phyloP scores from a whole-genome alignment of 2,888 invertebrate genomes.

The Parnassius orleans region DNA sequence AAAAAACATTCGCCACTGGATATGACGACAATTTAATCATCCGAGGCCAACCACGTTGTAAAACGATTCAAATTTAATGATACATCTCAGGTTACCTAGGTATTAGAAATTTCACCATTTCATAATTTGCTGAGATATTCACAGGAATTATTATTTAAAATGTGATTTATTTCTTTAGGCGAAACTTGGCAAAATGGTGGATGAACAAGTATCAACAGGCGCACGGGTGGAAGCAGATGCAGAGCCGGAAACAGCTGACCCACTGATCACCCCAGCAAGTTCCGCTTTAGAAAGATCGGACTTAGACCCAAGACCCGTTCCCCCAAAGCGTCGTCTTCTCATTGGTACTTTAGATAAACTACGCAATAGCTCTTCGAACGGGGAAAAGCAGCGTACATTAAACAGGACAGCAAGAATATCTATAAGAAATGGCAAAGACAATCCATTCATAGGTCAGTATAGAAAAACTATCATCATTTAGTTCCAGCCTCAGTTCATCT shows the following conservation, averaged over 20 bases:
- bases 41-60: no score
- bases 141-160: background rate
- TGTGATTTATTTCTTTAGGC: constrained; percentile 65
- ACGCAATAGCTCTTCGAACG: constrained; percentile 68
- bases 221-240: constrained; percentile 81
- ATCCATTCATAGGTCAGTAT: constrained; percentile 68
- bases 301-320: constrained; percentile 59
- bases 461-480: background rate
- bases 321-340: constrained; percentile 68
- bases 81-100: no score
- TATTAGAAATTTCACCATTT: no score
- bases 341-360: constrained; percentile 71
- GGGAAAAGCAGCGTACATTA: constrained; percentile 70
- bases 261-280: constrained; percentile 78
- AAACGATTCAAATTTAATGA: no score
- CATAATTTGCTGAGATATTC: no score
- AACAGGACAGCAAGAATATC: constrained; percentile 64
- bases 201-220: constrained; percentile 89
- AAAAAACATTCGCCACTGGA: no score
- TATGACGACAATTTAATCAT: no score
- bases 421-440: constrained; percentile 73
- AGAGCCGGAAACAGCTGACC: constrained; percentile 75
- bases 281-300: constrained; percentile 63
- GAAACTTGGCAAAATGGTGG: constrained; percentile 93
- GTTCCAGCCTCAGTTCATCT: no score